Conservation (phyloP, 2,888 invertebrate genomes). For the Sepiola atlantica region DNA sequence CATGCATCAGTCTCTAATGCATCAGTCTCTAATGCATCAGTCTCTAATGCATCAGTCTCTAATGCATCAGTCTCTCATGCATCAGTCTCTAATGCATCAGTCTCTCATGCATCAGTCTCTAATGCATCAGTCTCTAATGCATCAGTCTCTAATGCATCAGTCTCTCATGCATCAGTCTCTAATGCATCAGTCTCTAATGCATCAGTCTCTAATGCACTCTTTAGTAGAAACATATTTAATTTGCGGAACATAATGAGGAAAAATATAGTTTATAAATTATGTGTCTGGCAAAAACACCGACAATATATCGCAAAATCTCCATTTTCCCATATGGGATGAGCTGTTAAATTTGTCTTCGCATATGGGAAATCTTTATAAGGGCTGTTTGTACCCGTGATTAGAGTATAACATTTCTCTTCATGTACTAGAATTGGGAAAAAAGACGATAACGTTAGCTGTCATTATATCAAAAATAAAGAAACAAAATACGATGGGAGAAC, state of each 20-base stretch:
- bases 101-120: too few relatives aligned
- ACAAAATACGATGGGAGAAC: not conserved
- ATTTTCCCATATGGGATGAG: not conserved
- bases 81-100: too few relatives aligned
- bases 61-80: too few relatives aligned
- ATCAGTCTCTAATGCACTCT: too few relatives aligned
- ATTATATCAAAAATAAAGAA: not conserved
- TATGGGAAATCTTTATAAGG: conserved; percentile 20
- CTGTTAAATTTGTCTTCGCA: not conserved
- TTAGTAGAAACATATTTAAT: not conserved
- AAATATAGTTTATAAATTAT: conserved; percentile 23
- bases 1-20: too few relatives aligned
- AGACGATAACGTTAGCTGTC: not conserved
- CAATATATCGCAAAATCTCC: not conserved
- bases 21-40: too few relatives aligned
- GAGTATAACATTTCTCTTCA: conserved; percentile 16
- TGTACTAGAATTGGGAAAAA: not conserved
- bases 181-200: too few relatives aligned
- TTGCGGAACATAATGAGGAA: not conserved
- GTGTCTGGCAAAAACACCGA: not conserved
- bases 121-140: too few relatives aligned
- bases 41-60: too few relatives aligned
- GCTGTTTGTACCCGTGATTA: not conserved
- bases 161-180: too few relatives aligned
- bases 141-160: too few relatives aligned